Base-by-base conservation (phyloP, 2,113 vertebrate genomes). In the Taxidea taxus region DNA sequence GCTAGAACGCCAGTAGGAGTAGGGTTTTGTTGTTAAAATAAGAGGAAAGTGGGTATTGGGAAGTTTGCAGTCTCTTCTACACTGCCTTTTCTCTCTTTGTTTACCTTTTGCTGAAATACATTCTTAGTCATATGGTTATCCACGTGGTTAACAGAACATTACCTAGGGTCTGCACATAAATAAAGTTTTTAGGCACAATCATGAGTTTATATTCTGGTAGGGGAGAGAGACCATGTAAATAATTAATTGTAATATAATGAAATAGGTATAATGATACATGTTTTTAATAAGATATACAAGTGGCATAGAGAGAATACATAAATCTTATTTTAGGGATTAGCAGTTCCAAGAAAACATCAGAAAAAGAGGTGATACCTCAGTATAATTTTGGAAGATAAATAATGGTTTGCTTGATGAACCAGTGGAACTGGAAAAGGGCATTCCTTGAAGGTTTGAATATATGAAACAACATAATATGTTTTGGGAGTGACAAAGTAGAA, bases 351-450 rank as follows among this genome's bases (percentile, higher is more conserved):
- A 58, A 93, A 72, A 84, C 15, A 44, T 87, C 49, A 87, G 29
- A 66, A 91, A 96, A 83, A 83, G 37, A 78, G 25, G 4, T 80
- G 44, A 78, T 87, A 27, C 74, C 27, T 95, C 23, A 80, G 60
- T 70, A n/a, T 78, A 16, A 82, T 11, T 88, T 72, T 74, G 10
- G 10, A 83, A 39, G 47, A 54, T 85, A 74, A 91, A 88, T 84
- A 64, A 37, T 87, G 70, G 29, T 93, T 93, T 95, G 60, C 34
- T 95, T 93, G 31, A 86, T 89, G 80, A 84, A 64, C 18, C 7
- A 9, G 23, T 74, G 37, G 68, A 95, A 74, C 68, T 78, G 82
- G 68, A 72, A 62, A 87, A 78, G 18, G 51, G 39, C n/a, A 78
- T 91, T 95, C 39, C 49, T 47, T 88, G 66, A 75, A 91, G 23